Percentiles rank a stretch among this genome's conserved stretches.
phyloP scores from a whole-genome alignment of 2,797 vertebrate species.

The Balearica regulorum region DNA sequence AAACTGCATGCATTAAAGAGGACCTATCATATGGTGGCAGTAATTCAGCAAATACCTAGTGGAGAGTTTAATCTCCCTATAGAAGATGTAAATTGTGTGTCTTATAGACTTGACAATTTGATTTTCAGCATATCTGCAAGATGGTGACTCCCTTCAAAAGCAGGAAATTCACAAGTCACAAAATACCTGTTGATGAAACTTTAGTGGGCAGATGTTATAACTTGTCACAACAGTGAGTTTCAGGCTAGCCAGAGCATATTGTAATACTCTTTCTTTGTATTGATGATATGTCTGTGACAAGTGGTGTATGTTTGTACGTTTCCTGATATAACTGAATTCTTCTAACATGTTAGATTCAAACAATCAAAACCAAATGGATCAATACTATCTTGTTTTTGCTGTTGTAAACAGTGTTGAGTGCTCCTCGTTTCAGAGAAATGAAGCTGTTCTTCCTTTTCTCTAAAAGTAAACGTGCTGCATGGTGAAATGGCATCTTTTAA shows the following conservation, averaged over 20 bases:
- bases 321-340: not conserved
- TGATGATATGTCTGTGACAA: not conserved
- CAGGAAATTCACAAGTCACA: not conserved
- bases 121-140: not conserved
- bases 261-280: not conserved
- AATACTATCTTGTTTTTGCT: not conserved
- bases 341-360: not conserved
- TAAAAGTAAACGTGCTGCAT: not conserved
- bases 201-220: not conserved
- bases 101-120: not conserved
- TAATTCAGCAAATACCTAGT: not conserved
- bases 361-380: not conserved
- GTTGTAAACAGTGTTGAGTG: not conserved
- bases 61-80: not conserved
- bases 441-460: not conserved
- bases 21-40: not conserved
- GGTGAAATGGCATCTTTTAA: not conserved
- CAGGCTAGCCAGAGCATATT: not conserved
- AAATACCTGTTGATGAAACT: not conserved
- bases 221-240: not conserved
- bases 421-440: not conserved
- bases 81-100: not conserved
- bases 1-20: not conserved
- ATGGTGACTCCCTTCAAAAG: not conserved
- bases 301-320: fast-evolving